Evolutionary conservation across 2,888 invertebrate species (phyloP).

Genomic region (Calameuta pallipes): DNA sequence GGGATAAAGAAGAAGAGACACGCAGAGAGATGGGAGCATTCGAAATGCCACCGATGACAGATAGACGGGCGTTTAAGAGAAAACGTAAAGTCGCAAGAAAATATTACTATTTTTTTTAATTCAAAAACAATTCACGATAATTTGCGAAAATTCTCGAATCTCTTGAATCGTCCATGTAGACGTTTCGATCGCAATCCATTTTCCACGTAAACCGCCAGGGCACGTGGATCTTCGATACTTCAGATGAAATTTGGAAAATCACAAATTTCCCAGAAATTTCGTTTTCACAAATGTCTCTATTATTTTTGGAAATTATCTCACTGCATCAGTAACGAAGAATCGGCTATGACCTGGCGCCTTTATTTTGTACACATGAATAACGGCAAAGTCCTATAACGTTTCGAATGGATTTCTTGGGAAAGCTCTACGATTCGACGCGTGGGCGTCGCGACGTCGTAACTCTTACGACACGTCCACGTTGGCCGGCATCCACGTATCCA

Average conservation of each 20-base stretch:
- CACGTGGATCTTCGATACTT: background rate
- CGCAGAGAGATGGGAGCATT: background rate
- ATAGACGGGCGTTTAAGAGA: background rate
- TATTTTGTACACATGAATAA: background rate
- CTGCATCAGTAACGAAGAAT: background rate
- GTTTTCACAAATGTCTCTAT: conserved; percentile 2
- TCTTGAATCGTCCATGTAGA: background rate
- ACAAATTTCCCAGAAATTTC: background rate
- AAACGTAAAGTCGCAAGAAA: background rate
- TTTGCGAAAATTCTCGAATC: background rate
- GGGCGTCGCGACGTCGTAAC: background rate
- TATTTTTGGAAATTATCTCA: conserved; percentile 42
- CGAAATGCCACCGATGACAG: background rate
- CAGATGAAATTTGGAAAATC: background rate
- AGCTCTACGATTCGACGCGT: background rate
- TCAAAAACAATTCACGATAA: background rate
- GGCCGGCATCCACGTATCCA: background rate
- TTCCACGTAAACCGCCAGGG: background rate
- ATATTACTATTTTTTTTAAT: background rate
- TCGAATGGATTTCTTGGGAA: background rate
- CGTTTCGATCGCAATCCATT: background rate
- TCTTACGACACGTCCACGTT: background rate
- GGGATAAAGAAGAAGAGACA: background rate
- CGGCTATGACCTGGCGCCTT: background rate
- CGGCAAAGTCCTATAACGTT: conserved; percentile 29